Evolutionary conservation across 1,140 invertebrate species (phyloP).

Genomic region (Ips nitidus): DNA sequence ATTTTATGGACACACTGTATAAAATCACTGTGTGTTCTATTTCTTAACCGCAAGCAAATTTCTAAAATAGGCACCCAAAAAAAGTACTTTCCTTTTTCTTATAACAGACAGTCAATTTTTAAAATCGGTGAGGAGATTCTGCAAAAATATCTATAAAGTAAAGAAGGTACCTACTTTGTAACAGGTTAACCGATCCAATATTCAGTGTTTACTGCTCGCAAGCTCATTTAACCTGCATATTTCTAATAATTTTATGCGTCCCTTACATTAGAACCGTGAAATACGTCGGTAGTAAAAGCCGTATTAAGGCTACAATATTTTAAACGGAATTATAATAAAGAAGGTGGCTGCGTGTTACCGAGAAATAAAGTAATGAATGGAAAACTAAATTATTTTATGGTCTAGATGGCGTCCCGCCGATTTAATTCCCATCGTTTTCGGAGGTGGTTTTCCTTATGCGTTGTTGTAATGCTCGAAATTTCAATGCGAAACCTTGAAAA

Average conservation of each 20-base stretch:
- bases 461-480: neutral
- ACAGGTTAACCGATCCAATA: neutral
- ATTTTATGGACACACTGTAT: no score
- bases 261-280: slow-evolving; percentile 18
- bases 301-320: slow-evolving; percentile 23
- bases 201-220: slow-evolving; percentile 3
- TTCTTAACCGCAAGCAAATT: no score
- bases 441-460: neutral
- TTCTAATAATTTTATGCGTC: slow-evolving; percentile 20
- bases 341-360: slow-evolving; percentile 15
- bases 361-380: slow-evolving; percentile 13
- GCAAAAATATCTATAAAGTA: no score
- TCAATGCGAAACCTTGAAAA: neutral
- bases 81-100: no score
- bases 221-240: slow-evolving; percentile 2
- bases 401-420: slow-evolving; percentile 14
- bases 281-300: slow-evolving; percentile 22
- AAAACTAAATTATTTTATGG: slow-evolving; percentile 13
- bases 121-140: no score
- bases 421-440: slow-evolving; percentile 1
- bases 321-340: slow-evolving; percentile 22
- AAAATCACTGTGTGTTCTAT: no score
- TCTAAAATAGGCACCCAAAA: no score
- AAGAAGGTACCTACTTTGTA: no score
- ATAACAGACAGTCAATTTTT: no score